Percentiles rank a stretch among this genome's conserved stretches.
Evolutionary conservation across 2,797 vertebrate species (phyloP).

Genomic region (Aphelocoma californica): DNA sequence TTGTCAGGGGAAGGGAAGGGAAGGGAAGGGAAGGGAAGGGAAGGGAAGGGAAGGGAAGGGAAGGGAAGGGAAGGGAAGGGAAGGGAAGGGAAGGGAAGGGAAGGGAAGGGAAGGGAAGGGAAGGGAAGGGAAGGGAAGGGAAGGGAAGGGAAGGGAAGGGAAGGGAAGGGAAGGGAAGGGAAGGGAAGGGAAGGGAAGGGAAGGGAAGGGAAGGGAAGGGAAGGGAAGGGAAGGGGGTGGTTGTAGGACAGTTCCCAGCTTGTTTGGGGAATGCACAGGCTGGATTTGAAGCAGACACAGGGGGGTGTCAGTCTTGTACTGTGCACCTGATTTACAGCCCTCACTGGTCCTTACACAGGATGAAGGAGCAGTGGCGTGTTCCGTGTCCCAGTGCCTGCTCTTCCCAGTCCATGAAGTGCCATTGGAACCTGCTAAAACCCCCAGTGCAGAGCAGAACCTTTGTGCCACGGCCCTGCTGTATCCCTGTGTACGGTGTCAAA

Average conservation of each 20-base stretch:
- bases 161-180: neutral
- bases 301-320: neutral
- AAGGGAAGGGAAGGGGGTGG: neutral
- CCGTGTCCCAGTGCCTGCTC: neutral
- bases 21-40: neutral
- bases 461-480: neutral
- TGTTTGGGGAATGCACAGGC: neutral
- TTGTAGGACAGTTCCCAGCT: neutral
- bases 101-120: neutral
- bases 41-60: neutral
- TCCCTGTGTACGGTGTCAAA: neutral
- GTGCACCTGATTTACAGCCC: neutral
- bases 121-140: neutral
- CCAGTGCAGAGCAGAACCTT: neutral
- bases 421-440: neutral
- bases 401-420: neutral
- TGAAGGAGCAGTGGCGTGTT: neutral
- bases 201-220: neutral
- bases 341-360: neutral
- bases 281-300: neutral
- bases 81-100: neutral
- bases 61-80: neutral
- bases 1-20: neutral
- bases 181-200: neutral
- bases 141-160: neutral